A percentile compares a stretch with the other conserved stretches of the same genome.
phyloP scores from a whole-genome alignment of 2,888 invertebrate genomes.

The Heliconius aoede region DNA sequence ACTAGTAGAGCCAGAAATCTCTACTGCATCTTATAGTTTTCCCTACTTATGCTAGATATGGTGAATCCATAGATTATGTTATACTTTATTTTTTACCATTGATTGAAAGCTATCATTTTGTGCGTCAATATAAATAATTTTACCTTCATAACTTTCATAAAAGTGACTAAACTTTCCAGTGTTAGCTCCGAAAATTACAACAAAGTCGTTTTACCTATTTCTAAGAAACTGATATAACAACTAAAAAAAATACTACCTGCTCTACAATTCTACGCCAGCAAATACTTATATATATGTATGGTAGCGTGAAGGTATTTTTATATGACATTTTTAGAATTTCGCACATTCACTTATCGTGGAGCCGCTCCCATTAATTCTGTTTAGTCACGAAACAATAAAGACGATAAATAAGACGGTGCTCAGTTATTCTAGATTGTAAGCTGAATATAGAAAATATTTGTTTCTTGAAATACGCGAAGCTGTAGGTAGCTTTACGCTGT shows the following conservation, averaged over 20 bases:
- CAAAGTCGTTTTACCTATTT: not conserved
- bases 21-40: no score
- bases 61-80: no score
- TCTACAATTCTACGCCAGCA: not conserved
- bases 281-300: not conserved
- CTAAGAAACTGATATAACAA: not conserved
- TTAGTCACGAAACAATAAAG: conserved; percentile 29
- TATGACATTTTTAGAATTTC: conserved; percentile 21
- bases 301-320: conserved; percentile 16
- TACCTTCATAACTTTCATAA: no score
- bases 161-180: no score
- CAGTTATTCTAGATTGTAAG: conserved; percentile 31
- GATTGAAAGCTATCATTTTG: no score
- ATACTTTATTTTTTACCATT: no score
- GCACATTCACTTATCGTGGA: conserved; percentile 17
- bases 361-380: conserved; percentile 7
- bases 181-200: not conserved
- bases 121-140: no score
- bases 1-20: no score
- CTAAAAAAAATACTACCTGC: not conserved
- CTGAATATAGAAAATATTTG: conserved; percentile 33
- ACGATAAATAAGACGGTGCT: conserved; percentile 37
- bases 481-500: no score
- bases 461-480: conserved; percentile 22
- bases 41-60: no score